These are phyloP conservation scores for Manis javanica DNA, from an alignment of 2,797 vertebrate genomes.

Conservation along the genomic window DNA sequence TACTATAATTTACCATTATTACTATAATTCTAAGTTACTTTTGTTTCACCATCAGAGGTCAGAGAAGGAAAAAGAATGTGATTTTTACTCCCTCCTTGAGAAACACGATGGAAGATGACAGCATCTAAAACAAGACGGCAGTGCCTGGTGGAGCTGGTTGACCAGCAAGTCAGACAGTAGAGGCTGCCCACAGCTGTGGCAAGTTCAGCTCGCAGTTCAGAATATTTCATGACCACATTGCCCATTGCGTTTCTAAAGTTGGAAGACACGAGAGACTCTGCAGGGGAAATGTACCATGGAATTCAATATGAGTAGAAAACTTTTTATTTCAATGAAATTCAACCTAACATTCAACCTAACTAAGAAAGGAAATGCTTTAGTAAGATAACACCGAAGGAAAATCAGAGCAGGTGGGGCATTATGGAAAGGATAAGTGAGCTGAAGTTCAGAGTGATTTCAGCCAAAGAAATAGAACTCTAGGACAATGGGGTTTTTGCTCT, in stretches of 20 bases:
- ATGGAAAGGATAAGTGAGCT: neutral
- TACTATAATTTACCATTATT: neutral
- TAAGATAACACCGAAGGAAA: neutral
- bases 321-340: slow-evolving; percentile 30
- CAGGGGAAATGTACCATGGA: neutral
- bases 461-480: neutral
- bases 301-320: neutral
- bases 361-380: neutral
- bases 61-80: neutral
- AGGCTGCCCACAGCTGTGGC: neutral
- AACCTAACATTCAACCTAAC: neutral
- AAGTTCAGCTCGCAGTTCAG: neutral
- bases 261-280: neutral
- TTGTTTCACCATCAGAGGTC: neutral
- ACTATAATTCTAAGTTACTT: neutral
- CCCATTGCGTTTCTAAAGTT: slow-evolving; percentile 42
- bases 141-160: neutral
- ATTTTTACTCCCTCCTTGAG: neutral
- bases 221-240: slow-evolving; percentile 63
- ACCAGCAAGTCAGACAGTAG: neutral
- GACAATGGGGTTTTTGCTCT: neutral
- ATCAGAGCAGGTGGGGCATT: neutral
- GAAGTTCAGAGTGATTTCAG: neutral
- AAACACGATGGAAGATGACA: slow-evolving; percentile 26
- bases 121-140: slow-evolving; percentile 38